Evolutionary conservation across 2,888 invertebrate species (phyloP), one percentile per base, ranked within the genome.

Genomic region (Himalopsyche tibetana): DNA sequence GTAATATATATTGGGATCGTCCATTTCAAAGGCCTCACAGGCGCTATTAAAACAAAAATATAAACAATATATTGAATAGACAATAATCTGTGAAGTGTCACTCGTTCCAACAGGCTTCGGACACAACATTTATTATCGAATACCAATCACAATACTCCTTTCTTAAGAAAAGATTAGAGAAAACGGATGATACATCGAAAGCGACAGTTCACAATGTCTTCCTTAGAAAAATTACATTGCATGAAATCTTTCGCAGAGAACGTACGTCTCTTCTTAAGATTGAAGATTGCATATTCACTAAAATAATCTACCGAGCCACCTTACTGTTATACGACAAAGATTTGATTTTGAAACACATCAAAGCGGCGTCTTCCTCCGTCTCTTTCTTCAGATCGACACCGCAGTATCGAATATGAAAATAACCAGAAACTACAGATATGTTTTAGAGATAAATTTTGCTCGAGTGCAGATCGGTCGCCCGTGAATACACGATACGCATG

Each of bases 1-100:
- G 88, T 88, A 88, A 88, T 85, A 88, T 87, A 88, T 88, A 88
- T 88, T 88, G 84, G 88, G 88, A 88, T 83, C 83, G 88, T 88
- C 88, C 88, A 85, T 88, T 86, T 80, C 38, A 56, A 63, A 80
- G 85, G 87, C 88, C 86, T 85, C 85, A 80, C 45, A 80, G 86
- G 87, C 86, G 86, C 87, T 79, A 85, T 55, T 86, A 83, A 87
- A 87, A 86, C 51, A 85, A 82, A 84, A 86, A 86, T 80, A 82
- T 42, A 88, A 88, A 88, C 84, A 86, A 88, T 83, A 85, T 42
- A 85, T 55, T 79, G 82, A 55, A 74, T 56, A 87, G 81, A 85
- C 86, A 81, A 87, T 87, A 85, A 83, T 63, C 84, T 55, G 82
- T 85, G 82, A 80, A 69, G 87, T 83, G 83, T 15, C 55, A 55